Conservation (phyloP, 1,140 invertebrate genomes). For the Samia ricini region DNA sequence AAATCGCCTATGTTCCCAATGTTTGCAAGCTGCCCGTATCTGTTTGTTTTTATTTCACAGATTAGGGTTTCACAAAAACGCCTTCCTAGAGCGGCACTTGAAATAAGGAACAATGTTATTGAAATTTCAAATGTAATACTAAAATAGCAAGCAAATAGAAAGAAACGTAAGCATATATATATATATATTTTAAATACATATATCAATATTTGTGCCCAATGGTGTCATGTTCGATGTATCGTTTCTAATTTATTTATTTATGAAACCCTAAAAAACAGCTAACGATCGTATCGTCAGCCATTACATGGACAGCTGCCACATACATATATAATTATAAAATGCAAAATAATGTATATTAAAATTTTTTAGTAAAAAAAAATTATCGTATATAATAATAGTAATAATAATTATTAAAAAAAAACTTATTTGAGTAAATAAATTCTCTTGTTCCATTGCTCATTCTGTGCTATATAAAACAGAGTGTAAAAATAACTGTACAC, state of each 20-base stretch:
- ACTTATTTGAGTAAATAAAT: slow-evolving; percentile 77
- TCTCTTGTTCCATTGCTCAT: slow-evolving; percentile 76
- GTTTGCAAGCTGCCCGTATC: slow-evolving; percentile 20
- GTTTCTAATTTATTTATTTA: slow-evolving; percentile 62
- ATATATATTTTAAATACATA: slow-evolving; percentile 34
- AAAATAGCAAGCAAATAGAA: slow-evolving; percentile 55
- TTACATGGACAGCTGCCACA: slow-evolving; percentile 69
- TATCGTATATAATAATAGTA: slow-evolving; percentile 69
- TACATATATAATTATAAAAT: slow-evolving; percentile 72
- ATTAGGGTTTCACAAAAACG: slow-evolving; percentile 51
- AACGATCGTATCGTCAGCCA: slow-evolving; percentile 61
- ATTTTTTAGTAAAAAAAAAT: slow-evolving; percentile 56
- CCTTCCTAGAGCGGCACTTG: slow-evolving; percentile 41
- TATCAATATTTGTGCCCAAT: slow-evolving; percentile 60
- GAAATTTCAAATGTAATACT: slow-evolving; percentile 46
- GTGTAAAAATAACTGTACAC: slow-evolving; percentile 62
- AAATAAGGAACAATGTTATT: slow-evolving; percentile 47
- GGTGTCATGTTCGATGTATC: slow-evolving; percentile 76
- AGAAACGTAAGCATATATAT: slow-evolving; percentile 48
- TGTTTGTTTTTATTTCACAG: slow-evolving; percentile 17
- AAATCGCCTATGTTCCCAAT: not conserved
- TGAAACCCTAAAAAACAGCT: slow-evolving; percentile 62
- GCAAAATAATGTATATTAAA: slow-evolving; percentile 73
- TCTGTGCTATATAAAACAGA: slow-evolving; percentile 65
- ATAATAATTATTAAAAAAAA: slow-evolving; percentile 66